phyloP scores from a whole-genome alignment of 2,797 vertebrate species.

The Neopelma chrysocephalum region DNA sequence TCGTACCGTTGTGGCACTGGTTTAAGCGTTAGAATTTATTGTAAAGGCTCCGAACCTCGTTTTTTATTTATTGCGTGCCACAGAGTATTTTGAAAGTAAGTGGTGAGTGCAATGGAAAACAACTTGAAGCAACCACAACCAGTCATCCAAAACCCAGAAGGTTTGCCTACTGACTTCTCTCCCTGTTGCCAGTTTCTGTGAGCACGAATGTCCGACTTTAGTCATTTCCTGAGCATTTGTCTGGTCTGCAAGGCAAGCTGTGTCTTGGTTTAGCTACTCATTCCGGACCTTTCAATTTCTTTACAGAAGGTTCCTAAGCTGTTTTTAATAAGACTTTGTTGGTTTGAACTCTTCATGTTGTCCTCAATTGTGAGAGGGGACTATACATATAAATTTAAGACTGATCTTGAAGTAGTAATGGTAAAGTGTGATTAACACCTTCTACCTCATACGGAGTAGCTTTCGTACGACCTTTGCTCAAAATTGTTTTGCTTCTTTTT shows the following conservation, averaged over 20 bases:
- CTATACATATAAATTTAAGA: not conserved
- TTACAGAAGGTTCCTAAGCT: not conserved
- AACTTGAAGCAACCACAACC: not conserved
- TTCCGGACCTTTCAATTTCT: not conserved
- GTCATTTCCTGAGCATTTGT: constrained; percentile 9
- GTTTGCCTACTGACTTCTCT: constrained; percentile 7
- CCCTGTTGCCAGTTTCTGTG: constrained; percentile 1
- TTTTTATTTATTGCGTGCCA: not conserved
- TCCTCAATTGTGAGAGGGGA: not conserved
- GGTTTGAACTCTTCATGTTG: not conserved
- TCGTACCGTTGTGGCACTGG: not conserved
- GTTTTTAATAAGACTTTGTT: not conserved
- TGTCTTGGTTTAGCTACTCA: not conserved
- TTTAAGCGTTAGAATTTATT: not conserved
- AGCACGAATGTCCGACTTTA: not conserved
- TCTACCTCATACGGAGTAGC: not conserved
- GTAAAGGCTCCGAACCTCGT: not conserved
- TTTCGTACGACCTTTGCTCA: not conserved
- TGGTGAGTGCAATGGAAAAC: not conserved
- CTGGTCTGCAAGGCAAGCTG: not conserved
- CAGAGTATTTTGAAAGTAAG: constrained; percentile 2
- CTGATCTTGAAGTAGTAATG: not conserved
- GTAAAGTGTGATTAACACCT: not conserved
- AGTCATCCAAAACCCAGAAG: constrained; percentile 3
- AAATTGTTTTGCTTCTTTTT: not conserved